Evolutionary conservation across 2,888 invertebrate genomes (phyloP), one percentile per base, ranked within the genome.

Genomic region (Eudemis profundana): DNA sequence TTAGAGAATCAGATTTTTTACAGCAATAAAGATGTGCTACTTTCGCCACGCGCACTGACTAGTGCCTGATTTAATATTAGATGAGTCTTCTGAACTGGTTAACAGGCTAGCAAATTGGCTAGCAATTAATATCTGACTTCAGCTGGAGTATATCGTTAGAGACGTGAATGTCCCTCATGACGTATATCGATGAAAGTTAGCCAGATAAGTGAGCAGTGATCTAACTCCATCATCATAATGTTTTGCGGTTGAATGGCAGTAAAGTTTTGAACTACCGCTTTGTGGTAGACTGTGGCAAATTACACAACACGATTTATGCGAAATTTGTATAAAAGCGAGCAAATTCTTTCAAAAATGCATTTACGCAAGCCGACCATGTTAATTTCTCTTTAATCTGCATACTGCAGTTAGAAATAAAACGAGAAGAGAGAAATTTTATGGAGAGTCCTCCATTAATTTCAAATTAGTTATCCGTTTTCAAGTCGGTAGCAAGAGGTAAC

Each of bases 171-270:
- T 17, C 21, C 7, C 40, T 21, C 23, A 40, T 47, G 36, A 69
- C 61, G 68, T 57, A 61, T 62, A 62, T 62, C 62, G 66, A 71
- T 66, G 72, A 73, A 75, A 75, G 72, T 70, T 70, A 61, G 67
- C 63, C 54, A 67, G 44, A 44, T 71, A 53, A 62, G 53, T 44
- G 66, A 53, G 50, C 62, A 71, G 61, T 68, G 46, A 51, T 29
- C 12, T 27, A 42, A 60, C 64, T 65, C 66, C 66, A 57, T 69
- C 64, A 63, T 60, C 69, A 66, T 73, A 72, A 73, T 70, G 51
- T 44, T 54, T 61, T 72, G 72, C 57, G 76, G 71, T 72, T 66
- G 57, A 62, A 68, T 62, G 53, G 60, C 46, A 62, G 50, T 59
- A 49, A 53, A 69, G 60, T 71, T 73, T 72, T 71, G 66, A 71